Conservation (phyloP, 2,113 vertebrate species). For the Empidonax alnorum region DNA sequence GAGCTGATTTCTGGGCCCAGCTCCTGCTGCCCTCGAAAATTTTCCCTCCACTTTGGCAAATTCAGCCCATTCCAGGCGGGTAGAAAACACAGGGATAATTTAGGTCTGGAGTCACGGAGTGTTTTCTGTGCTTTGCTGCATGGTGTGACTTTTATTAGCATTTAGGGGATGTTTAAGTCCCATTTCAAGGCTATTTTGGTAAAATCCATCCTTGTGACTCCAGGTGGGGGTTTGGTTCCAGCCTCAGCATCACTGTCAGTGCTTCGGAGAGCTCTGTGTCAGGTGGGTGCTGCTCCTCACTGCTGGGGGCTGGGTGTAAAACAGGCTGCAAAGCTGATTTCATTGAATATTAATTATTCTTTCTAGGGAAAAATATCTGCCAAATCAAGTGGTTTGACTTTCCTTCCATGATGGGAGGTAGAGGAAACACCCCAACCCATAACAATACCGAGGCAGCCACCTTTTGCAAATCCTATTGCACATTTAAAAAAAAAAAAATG, state of each 20-base stretch:
- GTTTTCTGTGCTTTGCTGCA: background rate
- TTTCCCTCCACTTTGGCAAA: background rate
- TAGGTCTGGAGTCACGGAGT: background rate
- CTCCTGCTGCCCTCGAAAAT: background rate
- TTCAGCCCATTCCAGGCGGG: background rate
- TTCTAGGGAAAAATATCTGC: background rate
- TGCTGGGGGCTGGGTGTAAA: background rate
- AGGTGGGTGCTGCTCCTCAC: background rate
- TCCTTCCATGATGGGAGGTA: background rate
- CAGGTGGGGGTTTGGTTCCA: background rate
- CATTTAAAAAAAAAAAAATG: background rate
- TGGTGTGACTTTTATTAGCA: background rate
- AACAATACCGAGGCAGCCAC: background rate
- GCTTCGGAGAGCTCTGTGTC: background rate
- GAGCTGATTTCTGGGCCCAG: background rate
- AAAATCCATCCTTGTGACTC: background rate
- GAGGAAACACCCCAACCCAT: background rate
- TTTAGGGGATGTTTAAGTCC: background rate
- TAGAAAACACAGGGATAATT: background rate
- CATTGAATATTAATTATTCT: background rate
- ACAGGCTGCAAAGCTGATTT: background rate
- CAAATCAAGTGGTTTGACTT: background rate
- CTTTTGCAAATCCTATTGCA: background rate
- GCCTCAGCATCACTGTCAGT: background rate
- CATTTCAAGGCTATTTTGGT: background rate